Base-by-base conservation (phyloP, 2,888 invertebrate genomes). In the Lepidonotus clava region DNA sequence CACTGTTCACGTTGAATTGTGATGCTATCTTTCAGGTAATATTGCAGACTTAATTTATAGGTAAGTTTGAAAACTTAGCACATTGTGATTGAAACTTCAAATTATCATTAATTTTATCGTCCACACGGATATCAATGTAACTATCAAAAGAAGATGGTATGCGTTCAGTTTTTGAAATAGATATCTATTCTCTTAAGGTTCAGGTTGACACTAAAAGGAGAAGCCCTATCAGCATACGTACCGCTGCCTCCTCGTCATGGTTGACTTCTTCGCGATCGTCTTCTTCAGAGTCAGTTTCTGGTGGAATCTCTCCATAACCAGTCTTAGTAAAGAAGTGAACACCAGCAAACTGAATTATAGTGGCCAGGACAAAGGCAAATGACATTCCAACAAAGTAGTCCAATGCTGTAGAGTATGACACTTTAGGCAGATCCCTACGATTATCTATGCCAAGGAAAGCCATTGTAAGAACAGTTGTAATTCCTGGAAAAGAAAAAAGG, bases 281-380 rank as follows among this genome's bases (percentile, higher is more conserved):
- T n/a, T n/a, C n/a, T 53, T 80, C 71, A 2, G 40, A 46, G 67
- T 87, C 88, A 51, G 86, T 38, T 36, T 86, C 53, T 2, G 71
- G 53, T 21, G 66, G 38, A 14, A 86, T 71, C 87, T 97, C 97
- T 0, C 97, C 97, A 5, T 96, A 97, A 36, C 97, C 97, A 34
- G 86, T 85, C 94, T 97, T 97, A n/a, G 98, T 98, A 93, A 98
- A 98, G 94, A 98, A 98, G 95, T 98, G 98, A 0, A 98, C 98
- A 0, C 97, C 97, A n/a, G 98, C 98, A 92, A 98, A 98, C 80
- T 86, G 86, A 1, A 86, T 46, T 24, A 98, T 95, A 0, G 98
- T 98, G 0, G 98, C 98, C 91, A 98, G 97, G 4, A 92, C 89
- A 86, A 91, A 91, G 1, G 96, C 96, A 92, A 97, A 97, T 28